Base-by-base conservation (phyloP, 2,797 vertebrate genomes). In the Naso thynnoides region DNA sequence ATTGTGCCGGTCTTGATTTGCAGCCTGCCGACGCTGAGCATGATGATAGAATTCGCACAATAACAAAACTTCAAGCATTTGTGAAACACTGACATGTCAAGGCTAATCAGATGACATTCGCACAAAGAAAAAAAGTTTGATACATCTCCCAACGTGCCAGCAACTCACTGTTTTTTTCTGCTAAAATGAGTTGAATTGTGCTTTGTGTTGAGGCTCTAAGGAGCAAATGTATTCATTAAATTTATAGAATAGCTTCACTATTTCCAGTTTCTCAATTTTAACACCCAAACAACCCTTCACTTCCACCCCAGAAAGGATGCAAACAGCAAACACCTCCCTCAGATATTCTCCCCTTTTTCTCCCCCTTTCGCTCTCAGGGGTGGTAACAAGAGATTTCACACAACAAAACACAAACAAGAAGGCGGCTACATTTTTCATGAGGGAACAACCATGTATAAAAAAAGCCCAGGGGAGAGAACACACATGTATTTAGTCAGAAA, bases 1-100 rank as follows among this genome's bases (percentile, higher is more conserved):
- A 81, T 77, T 86, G 83, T 84, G 63, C 48, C 38, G 19, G 59
- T 86, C 81, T 68, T 87, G 87, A 88, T 89, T 87, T 89, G 78
- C 80, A 86, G 79, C 79, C 81, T 85, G 76, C 53, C 38, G 23
- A 58, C 65, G 70, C 78, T 80, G 88, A 78, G 87, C 86, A 85
- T 90, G 90, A 87, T 63, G 66, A 88, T 74, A 67, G 39, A 63
- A 57, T 55, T 70, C 1, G 1, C 70, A 73, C 67, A 78, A 61
- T 56, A 66, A 67, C 52, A 57, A 56, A 36, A 44, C 78, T 81
- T 64, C 2, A 50, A 67, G 48, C 41, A 64, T 70, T 74, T 84
- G 24, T 53, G n/a, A 70, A 79, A 62, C 57, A 59, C 60, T 11
- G 19, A 58, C 54, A 48, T 49, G 56, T 71, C 60, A 42, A 21